phyloP scores from a whole-genome alignment of 2,113 vertebrate genomes.

The Rhynchopsitta pachyrhyncha region DNA sequence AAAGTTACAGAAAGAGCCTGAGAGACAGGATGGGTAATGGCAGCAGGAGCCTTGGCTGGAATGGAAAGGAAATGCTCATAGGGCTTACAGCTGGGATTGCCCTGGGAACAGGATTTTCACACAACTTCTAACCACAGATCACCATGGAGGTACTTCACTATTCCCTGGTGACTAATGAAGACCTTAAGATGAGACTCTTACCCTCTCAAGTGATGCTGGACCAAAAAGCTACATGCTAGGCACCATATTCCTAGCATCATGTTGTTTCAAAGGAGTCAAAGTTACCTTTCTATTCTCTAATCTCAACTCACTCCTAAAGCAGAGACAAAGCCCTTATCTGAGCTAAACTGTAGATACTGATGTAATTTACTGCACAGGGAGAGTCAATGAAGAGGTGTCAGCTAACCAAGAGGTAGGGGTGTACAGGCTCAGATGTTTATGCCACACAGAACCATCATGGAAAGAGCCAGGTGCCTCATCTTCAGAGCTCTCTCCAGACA shows the following conservation, averaged over 20 bases:
- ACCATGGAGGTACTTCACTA: not conserved
- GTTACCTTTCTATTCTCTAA: not conserved
- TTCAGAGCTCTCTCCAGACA: not conserved
- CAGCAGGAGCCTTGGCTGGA: not conserved
- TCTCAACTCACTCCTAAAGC: not conserved
- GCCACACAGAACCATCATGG: not conserved
- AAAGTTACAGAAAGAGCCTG: not conserved
- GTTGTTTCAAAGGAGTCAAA: not conserved
- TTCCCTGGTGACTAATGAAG: not conserved
- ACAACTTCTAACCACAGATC: not conserved
- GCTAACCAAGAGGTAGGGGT: not conserved
- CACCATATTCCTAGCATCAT: not conserved
- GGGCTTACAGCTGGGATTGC: not conserved
- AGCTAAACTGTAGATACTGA: not conserved
- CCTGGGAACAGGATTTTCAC: not conserved
- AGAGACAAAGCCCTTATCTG: not conserved
- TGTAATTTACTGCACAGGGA: not conserved
- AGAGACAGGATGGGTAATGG: not conserved
- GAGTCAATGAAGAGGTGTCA: not conserved
- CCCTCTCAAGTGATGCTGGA: not conserved
- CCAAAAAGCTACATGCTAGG: not conserved
- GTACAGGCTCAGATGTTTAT: not conserved
- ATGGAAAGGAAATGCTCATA: not conserved
- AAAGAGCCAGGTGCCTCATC: not conserved
- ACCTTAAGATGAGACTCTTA: not conserved